Percentiles rank a stretch among this genome's conserved stretches.
phyloP scores from a whole-genome alignment of 2,797 vertebrate genomes.

The Chaetophractus vellerosus region DNA sequence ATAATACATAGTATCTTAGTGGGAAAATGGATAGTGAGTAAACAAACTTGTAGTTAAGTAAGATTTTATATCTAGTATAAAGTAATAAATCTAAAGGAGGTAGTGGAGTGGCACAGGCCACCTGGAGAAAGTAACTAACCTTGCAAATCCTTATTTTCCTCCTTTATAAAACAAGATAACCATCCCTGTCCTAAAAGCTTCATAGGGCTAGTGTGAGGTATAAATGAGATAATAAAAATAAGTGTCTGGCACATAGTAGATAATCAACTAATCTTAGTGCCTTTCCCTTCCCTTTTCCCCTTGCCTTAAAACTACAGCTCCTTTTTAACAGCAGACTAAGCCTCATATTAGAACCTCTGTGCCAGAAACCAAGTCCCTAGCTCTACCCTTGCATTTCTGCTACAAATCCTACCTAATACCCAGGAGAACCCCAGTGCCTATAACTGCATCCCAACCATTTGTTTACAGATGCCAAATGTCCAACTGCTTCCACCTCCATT shows the following conservation, averaged over 20 bases:
- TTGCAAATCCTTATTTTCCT: constrained; percentile 6
- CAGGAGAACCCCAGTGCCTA: neutral
- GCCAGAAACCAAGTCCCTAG: neutral
- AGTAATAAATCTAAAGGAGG: constrained; percentile 21
- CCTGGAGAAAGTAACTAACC: constrained; percentile 6
- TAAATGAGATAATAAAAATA: constrained; percentile 7
- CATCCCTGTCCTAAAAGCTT: neutral
- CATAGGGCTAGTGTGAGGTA: neutral
- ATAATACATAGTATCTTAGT: neutral
- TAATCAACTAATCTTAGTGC: constrained; percentile 15
- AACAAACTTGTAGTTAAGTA: neutral
- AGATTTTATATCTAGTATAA: neutral
- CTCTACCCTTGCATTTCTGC: neutral
- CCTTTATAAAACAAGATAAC: neutral
- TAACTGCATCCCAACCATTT: neutral
- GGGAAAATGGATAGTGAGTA: neutral
- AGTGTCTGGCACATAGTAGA: neutral
- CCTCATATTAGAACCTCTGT: neutral
- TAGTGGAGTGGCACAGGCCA: neutral
- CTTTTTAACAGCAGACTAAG: constrained; percentile 4
- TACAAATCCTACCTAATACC: constrained; percentile 1
- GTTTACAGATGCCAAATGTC: neutral
- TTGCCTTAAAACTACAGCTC: constrained; percentile 28
- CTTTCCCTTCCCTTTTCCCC: neutral
- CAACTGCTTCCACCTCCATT: neutral